phyloP scores from a whole-genome alignment of 2,113 vertebrate genomes.

The Excalfactoria chinensis region DNA sequence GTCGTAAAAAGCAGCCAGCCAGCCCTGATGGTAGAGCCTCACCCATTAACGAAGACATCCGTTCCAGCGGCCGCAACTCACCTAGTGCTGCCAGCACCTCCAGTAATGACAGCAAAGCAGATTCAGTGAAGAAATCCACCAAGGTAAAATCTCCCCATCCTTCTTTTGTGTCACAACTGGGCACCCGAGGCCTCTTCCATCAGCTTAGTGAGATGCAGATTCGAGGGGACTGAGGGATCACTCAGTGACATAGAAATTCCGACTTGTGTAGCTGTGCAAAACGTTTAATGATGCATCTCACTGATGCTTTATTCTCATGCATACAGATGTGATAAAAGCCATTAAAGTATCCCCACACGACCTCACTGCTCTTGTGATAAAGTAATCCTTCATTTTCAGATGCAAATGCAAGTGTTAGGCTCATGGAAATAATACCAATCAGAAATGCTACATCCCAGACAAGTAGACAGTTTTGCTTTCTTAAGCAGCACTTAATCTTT shows the following conservation, averaged over 20 bases:
- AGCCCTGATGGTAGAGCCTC: conserved; percentile 96
- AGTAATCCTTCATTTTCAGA: background rate
- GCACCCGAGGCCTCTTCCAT: background rate
- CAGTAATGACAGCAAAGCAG: conserved; percentile 97
- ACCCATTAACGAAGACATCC: conserved; percentile 92
- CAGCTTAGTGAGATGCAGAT: accelerated
- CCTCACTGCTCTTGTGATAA: background rate
- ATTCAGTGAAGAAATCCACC: conserved; percentile 92
- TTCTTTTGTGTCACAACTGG: background rate
- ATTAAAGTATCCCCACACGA: background rate
- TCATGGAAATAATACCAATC: background rate
- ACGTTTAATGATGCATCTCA: background rate
- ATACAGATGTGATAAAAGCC: background rate
- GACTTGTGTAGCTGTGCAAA: background rate
- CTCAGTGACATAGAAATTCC: background rate
- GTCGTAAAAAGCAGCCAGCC: conserved; percentile 97
- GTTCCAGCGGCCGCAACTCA: conserved; percentile 94
- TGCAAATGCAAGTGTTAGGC: conserved; percentile 17
- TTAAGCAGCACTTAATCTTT: conserved; percentile 23
- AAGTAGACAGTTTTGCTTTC: background rate
- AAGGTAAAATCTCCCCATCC: conserved; percentile 78
- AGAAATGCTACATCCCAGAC: background rate
- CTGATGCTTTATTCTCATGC: background rate
- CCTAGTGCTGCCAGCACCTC: conserved; percentile 96
- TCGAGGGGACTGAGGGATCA: background rate